phyloP scores from a whole-genome alignment of 2,888 invertebrate species.

The Eupithecia pulchellata region DNA sequence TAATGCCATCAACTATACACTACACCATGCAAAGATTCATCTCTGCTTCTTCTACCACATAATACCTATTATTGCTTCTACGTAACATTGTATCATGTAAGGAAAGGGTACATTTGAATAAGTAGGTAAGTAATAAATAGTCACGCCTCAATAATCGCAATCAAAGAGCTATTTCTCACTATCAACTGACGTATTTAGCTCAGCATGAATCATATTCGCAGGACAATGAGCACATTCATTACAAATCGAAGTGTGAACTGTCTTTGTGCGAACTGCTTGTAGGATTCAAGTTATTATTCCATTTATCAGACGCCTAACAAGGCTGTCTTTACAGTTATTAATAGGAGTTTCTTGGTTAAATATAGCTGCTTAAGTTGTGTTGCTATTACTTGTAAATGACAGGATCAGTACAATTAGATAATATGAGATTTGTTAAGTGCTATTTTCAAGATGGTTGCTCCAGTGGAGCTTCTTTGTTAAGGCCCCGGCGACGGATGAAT shows the following conservation, averaged over 20 bases:
- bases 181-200: conserved; percentile 27
- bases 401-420: not conserved
- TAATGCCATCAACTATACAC: too few species aligned
- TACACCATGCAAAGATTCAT: too few species aligned
- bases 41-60: too few species aligned
- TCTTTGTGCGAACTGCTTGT: conserved; percentile 25
- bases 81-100: not conserved
- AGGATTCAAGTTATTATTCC: conserved; percentile 22
- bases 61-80: too few species aligned
- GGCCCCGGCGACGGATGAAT: too few species aligned
- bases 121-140: not conserved
- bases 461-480: not conserved
- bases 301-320: conserved; percentile 15
- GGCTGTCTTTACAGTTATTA: conserved; percentile 7
- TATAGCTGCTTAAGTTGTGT: not conserved
- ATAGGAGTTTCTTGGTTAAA: conserved; percentile 11
- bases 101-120: not conserved
- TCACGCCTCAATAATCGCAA: conserved; percentile 4
- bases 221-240: conserved; percentile 35
- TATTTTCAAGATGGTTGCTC: conserved; percentile 1
- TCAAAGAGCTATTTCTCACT: conserved; percentile 14
- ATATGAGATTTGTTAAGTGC: not conserved
- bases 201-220: conserved; percentile 29
- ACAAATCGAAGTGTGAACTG: conserved; percentile 31
- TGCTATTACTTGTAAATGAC: conserved; percentile 10